These are phyloP conservation scores for Lutjanus erythropterus DNA, from an alignment of 2,113 vertebrate species.

Conservation along the genomic window DNA sequence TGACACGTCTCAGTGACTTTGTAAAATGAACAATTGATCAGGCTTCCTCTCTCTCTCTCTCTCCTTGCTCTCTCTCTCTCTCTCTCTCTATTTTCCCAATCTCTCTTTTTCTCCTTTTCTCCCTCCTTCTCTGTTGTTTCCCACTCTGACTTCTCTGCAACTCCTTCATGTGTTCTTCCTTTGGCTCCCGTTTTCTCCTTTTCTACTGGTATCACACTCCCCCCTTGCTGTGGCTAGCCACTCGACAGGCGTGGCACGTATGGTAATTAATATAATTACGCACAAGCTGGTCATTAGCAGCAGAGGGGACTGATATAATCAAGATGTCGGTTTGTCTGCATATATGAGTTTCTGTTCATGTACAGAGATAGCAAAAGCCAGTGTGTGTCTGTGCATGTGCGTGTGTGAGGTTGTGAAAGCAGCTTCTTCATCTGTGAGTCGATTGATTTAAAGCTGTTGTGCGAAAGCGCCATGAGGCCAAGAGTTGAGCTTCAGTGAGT, in stretches of 20 bases:
- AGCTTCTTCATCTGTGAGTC: conserved; percentile 28
- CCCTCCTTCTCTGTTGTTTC: conserved; percentile 65
- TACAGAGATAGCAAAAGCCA: neutral
- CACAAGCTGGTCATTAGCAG: conserved; percentile 82
- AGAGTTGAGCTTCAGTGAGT: conserved; percentile 30
- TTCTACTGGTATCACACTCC: conserved; percentile 16
- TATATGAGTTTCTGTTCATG: conserved; percentile 24
- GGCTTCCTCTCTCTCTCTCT: conserved; percentile 63
- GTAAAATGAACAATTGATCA: conserved; percentile 97
- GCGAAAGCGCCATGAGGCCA: conserved; percentile 46
- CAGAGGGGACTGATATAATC: conserved; percentile 76
- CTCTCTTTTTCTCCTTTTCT: conserved; percentile 29
- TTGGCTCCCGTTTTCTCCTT: neutral
- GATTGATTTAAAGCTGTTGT: conserved; percentile 52
- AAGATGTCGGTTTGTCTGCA: conserved; percentile 73
- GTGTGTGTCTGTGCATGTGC: neutral
- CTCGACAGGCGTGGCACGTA: conserved; percentile 85
- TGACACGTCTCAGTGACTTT: conserved; percentile 91
- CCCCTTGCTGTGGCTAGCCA: conserved; percentile 73
- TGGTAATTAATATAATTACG: conserved; percentile 91
- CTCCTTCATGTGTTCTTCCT: neutral
- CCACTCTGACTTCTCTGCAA: conserved; percentile 14
- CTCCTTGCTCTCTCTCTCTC: conserved; percentile 19
- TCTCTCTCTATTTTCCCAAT: conserved; percentile 47
- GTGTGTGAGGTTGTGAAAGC: conserved; percentile 4